Conservation (phyloP, 2,888 invertebrate species). For the Poecilobothrus nobilitatus region DNA sequence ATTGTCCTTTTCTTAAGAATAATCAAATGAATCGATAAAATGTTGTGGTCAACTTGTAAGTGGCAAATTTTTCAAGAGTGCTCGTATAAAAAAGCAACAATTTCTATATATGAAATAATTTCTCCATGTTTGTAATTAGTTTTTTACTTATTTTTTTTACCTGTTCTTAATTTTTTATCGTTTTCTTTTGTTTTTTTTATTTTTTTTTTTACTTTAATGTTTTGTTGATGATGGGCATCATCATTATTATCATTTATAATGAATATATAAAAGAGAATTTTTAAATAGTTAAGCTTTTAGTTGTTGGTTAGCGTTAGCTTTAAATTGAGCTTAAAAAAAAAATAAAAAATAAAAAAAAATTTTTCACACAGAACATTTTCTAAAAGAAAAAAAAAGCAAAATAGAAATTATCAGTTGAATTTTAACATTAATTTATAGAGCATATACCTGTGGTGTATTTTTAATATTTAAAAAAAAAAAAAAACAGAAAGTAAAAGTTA, state of each 20-base stretch:
- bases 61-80: no score
- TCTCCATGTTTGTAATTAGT: background rate
- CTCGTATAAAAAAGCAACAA: no score
- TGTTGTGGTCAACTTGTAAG: no score
- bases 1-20: no score
- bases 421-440: no score
- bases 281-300: background rate
- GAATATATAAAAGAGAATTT: slow-evolving; percentile 1
- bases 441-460: no score
- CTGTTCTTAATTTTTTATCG: background rate
- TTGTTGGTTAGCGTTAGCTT: background rate
- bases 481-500: background rate
- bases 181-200: background rate
- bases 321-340: background rate
- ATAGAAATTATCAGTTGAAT: background rate
- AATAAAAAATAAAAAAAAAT: no score
- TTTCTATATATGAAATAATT: no score
- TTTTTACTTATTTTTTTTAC: background rate
- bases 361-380: background rate
- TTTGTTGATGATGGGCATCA: background rate
- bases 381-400: no score
- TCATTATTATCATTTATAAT: background rate
- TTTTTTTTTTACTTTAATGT: background rate
- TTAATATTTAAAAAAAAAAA: no score
- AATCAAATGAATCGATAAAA: no score